Base-by-base conservation (phyloP, 1,140 invertebrate species). In the Apis florea region DNA sequence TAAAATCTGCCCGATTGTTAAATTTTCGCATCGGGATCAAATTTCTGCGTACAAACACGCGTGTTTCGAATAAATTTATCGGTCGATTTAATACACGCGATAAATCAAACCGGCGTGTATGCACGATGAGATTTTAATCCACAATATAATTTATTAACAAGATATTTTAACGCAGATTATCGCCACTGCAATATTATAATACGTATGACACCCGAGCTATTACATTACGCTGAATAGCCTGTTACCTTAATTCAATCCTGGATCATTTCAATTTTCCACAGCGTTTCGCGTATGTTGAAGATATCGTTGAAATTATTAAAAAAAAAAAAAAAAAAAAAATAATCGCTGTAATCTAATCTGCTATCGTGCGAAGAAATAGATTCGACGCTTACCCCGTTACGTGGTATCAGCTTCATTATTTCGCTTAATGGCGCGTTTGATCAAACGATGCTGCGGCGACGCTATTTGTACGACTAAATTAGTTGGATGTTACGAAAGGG, bases 391-490 rank as follows among this genome's bases (percentile, higher is more conserved):
- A 59, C 58, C 53, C 56, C 40, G 79, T 59, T 53, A 54, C 70
- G 31, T 40, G 58, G 67, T 70, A 76, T 85, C 84, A 69, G 81
- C 79, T 84, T 88, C 84, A 84, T 88, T 88, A 88, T 88, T 83
- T 88, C 74, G 86, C 68, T 88, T 86, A 88, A 88, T 86, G 86
- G 69, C 47, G 84, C 75, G 78, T 86, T 88, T 88, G 88, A 88
- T 88, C 74, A 84, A 88, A 88, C 86, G 87, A n/a, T 66, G 81
- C 64, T 69, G 85, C 75, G 79, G 87, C 78, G 77, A 79, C 66
- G 85, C 87, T 88, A 86, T 88, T 88, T 88, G 87, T 88, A 80
- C 83, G 82, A 84, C 81, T 88, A 88, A 88, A 88, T 88, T 88
- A 86, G 86, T 84, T 76, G 87, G 86, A 82, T 77, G 86, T 88